Percentiles rank a stretch among this genome's conserved stretches.
Evolutionary conservation across 2,888 invertebrate species (phyloP).

Genomic region (Tuta absoluta): DNA sequence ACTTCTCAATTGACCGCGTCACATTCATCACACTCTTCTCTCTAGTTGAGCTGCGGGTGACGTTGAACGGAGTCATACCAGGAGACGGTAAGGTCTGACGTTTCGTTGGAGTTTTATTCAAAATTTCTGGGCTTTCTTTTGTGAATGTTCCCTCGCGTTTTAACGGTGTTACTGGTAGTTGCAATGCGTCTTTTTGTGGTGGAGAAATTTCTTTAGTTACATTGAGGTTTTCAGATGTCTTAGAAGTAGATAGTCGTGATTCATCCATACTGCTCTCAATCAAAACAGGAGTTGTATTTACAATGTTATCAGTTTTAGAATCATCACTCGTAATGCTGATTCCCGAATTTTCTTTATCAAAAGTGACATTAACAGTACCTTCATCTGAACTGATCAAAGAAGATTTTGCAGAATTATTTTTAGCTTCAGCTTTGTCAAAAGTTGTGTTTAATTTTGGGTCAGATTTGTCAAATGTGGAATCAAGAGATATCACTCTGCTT

Average conservation of each 20-base stretch:
- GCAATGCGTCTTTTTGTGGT: slow-evolving; percentile 8
- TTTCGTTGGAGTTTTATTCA: slow-evolving; percentile 51
- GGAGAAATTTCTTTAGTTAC: slow-evolving; percentile 20
- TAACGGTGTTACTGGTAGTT: slow-evolving; percentile 45
- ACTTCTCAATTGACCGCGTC: slow-evolving; percentile 68
- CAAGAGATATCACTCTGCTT: slow-evolving; percentile 16
- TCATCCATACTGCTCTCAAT: slow-evolving; percentile 70
- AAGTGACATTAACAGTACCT: slow-evolving; percentile 45
- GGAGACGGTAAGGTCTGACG: slow-evolving; percentile 55
- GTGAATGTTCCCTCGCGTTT: slow-evolving; percentile 73
- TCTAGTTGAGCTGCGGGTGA: slow-evolving; percentile 34
- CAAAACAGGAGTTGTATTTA: slow-evolving; percentile 61
- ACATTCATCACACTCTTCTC: slow-evolving; percentile 57
- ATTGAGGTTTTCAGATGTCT: slow-evolving; percentile 23
- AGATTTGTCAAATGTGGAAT: slow-evolving; percentile 36
- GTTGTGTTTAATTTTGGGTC: slow-evolving; percentile 34
- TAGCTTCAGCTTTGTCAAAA: slow-evolving; percentile 35
- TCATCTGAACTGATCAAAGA: slow-evolving; percentile 63
- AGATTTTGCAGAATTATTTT: slow-evolving; percentile 43
- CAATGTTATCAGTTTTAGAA: slow-evolving; percentile 55
- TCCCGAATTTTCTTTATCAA: slow-evolving; percentile 52
- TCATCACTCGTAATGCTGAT: slow-evolving; percentile 70
- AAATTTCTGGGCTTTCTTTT: slow-evolving; percentile 54
- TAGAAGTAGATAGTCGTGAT: slow-evolving; percentile 39
- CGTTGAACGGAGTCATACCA: slow-evolving; percentile 65